Evolutionary conservation across 2,888 invertebrate species (phyloP).

Genomic region (Lycophotia porphyrea): DNA sequence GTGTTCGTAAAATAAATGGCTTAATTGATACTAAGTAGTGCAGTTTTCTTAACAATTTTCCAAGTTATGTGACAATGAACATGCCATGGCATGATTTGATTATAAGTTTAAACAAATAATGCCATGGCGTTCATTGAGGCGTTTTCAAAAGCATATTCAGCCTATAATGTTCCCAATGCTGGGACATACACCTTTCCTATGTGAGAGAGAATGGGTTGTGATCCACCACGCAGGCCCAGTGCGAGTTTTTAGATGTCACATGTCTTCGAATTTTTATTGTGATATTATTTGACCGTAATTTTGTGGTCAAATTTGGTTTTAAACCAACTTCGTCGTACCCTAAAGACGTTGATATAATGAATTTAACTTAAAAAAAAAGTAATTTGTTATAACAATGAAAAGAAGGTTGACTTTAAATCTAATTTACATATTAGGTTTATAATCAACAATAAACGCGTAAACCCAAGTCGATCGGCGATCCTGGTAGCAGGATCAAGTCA

Average conservation of each 20-base stretch:
- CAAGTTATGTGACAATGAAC: background rate
- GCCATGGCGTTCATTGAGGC: background rate
- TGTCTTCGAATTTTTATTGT: background rate
- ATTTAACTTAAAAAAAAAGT: background rate
- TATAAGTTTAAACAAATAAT: background rate
- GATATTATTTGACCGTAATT: background rate
- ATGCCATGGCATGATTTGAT: background rate
- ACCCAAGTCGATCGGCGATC: too few species aligned
- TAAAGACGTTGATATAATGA: background rate
- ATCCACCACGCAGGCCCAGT: background rate
- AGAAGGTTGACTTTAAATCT: too few species aligned
- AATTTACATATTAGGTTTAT: too few species aligned
- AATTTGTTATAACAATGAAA: background rate
- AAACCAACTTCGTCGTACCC: background rate
- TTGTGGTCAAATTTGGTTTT: constrained; percentile 3
- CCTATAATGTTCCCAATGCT: background rate
- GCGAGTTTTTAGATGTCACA: background rate
- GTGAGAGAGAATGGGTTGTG: background rate
- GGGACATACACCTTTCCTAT: background rate
- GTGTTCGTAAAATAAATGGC: background rate
- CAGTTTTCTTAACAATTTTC: background rate
- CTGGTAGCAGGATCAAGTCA: background rate
- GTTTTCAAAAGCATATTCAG: background rate
- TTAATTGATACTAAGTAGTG: background rate
- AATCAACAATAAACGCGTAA: too few species aligned